These are phyloP conservation scores for Idaea dimidiata DNA, from an alignment of 2,888 invertebrate genomes.

Conservation along the genomic window DNA sequence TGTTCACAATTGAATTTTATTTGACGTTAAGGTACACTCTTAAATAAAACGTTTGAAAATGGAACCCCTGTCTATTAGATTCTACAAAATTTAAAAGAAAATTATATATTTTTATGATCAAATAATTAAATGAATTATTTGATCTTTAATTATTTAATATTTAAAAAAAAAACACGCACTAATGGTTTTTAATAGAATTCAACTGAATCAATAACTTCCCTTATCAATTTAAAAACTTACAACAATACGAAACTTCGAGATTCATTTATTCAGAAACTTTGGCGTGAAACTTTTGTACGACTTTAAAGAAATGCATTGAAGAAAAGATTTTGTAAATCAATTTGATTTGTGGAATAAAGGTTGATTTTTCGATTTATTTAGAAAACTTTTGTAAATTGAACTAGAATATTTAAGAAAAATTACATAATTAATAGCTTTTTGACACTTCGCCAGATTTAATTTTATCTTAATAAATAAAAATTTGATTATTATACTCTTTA, in stretches of 20 bases:
- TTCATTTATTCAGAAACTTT: conserved; percentile 47
- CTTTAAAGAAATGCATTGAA: conserved; percentile 37
- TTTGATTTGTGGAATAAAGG: conserved; percentile 46
- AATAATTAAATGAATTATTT: background rate
- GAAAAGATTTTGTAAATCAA: conserved; percentile 48
- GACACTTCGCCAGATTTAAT: too few species aligned
- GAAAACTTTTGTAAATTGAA: conserved; percentile 13
- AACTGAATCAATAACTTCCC: background rate
- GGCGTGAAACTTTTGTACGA: conserved; percentile 30
- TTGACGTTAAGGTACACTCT: too few species aligned
- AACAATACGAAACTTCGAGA: conserved; percentile 27
- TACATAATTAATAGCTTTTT: too few species aligned
- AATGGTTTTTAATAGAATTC: background rate
- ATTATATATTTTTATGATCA: too few species aligned
- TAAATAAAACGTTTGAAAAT: too few species aligned
- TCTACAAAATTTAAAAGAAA: too few species aligned
- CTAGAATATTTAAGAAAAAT: too few species aligned
- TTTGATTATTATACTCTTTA: too few species aligned
- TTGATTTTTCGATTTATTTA: conserved; percentile 21
- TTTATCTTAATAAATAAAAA: too few species aligned
- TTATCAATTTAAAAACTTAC: conserved; percentile 12
- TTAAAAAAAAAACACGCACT: background rate
- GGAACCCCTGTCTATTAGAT: too few species aligned
- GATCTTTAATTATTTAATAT: background rate
- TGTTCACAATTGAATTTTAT: too few species aligned